Evolutionary conservation across 1,140 invertebrate genomes (phyloP).

Genomic region (Drosophila kurseongensis): DNA sequence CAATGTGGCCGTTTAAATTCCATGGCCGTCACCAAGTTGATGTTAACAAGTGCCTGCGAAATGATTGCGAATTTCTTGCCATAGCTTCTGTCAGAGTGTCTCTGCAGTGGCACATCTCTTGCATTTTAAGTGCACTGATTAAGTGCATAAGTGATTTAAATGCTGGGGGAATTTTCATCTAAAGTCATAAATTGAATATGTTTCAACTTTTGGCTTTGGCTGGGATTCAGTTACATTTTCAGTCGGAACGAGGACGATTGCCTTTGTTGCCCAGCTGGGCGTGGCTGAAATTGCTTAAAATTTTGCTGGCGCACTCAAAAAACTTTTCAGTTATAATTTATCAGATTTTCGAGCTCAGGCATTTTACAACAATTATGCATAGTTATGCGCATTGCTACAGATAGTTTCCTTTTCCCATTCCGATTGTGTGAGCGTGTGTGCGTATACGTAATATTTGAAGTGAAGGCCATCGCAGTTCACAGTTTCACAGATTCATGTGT

Average conservation of each 20-base stretch:
- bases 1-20: not conserved
- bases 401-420: constrained; percentile 49
- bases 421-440: constrained; percentile 5
- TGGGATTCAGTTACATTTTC: constrained; percentile 37
- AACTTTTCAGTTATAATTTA: constrained; percentile 69
- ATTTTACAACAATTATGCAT: constrained; percentile 69
- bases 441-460: constrained; percentile 45
- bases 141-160: constrained; percentile 72
- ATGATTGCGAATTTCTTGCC: constrained; percentile 37
- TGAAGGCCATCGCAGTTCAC: constrained; percentile 31
- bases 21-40: not conserved
- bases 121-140: constrained; percentile 67
- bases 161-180: constrained; percentile 58
- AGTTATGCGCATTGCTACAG: constrained; percentile 62
- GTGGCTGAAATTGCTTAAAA: constrained; percentile 50
- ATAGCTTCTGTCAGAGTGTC: constrained; percentile 35
- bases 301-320: constrained; percentile 58
- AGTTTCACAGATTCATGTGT: constrained; percentile 17
- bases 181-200: constrained; percentile 72
- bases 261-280: constrained; percentile 28
- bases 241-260: not conserved
- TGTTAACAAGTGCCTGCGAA: constrained; percentile 27
- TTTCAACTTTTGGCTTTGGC: constrained; percentile 60
- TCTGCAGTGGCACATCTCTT: constrained; percentile 51
- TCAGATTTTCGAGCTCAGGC: constrained; percentile 67